Evolutionary conservation across 2,888 invertebrate genomes (phyloP), one percentile per base, ranked within the genome.

Genomic region (Drosophila nr. fundita): DNA sequence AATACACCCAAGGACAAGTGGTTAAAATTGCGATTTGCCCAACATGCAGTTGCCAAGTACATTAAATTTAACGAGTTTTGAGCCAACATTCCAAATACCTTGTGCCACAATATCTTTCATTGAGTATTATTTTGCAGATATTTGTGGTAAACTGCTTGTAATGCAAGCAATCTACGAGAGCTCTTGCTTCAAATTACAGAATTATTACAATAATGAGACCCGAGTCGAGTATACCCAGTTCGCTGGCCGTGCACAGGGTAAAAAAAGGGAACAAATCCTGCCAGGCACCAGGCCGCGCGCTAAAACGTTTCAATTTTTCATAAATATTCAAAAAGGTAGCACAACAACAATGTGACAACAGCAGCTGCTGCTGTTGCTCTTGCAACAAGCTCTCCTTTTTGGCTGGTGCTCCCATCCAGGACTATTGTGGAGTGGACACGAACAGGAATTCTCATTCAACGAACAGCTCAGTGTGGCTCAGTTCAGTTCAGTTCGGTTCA

Each of bases 281-380:
- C 52, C 57, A 57, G 62, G 65, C 61, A 66, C 21, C 74, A 59
- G 52, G 74, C 60, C 69, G 79, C 64, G 85, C 76, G 82, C 82
- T 87, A 89, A 86, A 86, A 86, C 89, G 86, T 86, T 86, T 86
- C 87, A 89, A 87, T 86, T 86, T 89, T 86, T 86, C 86, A 86
- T 86, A 86, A 86, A 86, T 86, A 86, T 86, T 86, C 86, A 86
- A 86, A 86, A 86, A 89, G 86, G 86, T 89, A 87, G 76, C 76
- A 30, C 79, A 62, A 36, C 61, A 68, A 45, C 62, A 60, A 65
- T 65, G 78, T 68, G 77, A 80, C 71, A 86, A 80, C 73, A 69
- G 40, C 65, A 69, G 66, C 48, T 34, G 78, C 63, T 80, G 68
- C 86, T 82, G 68, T 82, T 81, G 81, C 62, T 73, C 59, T 49